Base-by-base conservation (phyloP, 2,888 invertebrate genomes). In the Heliothis peltigera region DNA sequence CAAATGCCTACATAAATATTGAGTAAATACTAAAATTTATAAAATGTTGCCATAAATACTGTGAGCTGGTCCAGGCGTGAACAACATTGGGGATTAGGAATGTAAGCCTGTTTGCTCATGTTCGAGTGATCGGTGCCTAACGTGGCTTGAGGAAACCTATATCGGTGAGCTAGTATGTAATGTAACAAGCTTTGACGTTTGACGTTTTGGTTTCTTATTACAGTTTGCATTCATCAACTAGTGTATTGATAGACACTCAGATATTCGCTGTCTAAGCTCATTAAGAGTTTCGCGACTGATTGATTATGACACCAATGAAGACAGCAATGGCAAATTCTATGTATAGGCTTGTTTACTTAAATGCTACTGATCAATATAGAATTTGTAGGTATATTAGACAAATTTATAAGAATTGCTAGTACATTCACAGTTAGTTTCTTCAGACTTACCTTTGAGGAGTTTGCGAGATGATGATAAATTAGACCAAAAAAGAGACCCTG, bases 51-150 rank as follows among this genome's bases (percentile, higher is more conserved):
- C n/a, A 44, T 25, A 64, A 59, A 54, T 53, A 56, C 51, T 43
- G 21, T 19, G 51, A 54, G 44, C 58, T 61, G 43, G 49, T 53
- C 63, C 64, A 72, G 59, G 65, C 53, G 51, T 64, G 64, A 69
- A 69, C 65, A 62, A 60, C 65, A 71, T 58, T 64, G 35, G 35
- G 56, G 64, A 68, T 78, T 79, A 77, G 62, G 53, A 69, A 43
- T 63, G 63, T 79, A 76, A 78, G 67, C 76, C 54, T 66, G 65
- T 78, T 73, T 69, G 66, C 62, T 57, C 63, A 51, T 72, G 66
- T 73, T 62, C 65, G 56, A 68, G 44, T 73, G 76, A 79, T 69
- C 64, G 62, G 64, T 48, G 53, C 55, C 49, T 54, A 73, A 66
- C 67, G 64, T 60, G 44, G 54, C 70, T 54, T 42, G 48, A 70